These are phyloP conservation scores for Drosophila kanekoi DNA, from an alignment of 2,888 invertebrate genomes.

Conservation along the genomic window DNA sequence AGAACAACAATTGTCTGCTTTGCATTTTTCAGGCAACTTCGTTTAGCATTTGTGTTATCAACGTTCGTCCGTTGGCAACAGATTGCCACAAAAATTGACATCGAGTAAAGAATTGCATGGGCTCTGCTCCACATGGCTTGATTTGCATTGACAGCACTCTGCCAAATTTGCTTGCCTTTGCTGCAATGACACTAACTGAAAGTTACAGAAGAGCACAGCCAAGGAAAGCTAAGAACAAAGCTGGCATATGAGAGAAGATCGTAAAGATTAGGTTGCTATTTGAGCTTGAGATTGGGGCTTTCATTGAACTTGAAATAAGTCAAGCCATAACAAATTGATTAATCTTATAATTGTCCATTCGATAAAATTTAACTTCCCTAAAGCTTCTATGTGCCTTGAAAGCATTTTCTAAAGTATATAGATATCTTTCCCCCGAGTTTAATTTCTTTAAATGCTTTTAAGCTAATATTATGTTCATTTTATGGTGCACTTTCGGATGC, in stretches of 20 bases:
- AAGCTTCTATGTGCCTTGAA: no score
- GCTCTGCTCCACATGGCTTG: constrained; percentile 42
- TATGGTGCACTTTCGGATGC: no score
- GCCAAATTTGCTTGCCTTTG: constrained; percentile 5
- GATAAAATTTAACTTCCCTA: no score
- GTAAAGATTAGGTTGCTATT: no score
- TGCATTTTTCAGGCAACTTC: constrained; percentile 52
- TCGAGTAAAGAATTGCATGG: constrained; percentile 23
- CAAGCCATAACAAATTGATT: no score
- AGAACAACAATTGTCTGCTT: constrained; percentile 41
- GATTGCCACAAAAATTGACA: constrained; percentile 60
- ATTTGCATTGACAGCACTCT: constrained; percentile 54
- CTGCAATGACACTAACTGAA: constrained; percentile 29
- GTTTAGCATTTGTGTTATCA: constrained; percentile 56
- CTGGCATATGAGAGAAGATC: background rate
- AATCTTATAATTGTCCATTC: no score
- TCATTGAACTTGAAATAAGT: no score
- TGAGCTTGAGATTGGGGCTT: no score
- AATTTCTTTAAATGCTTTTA: no score
- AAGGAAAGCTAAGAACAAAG: background rate
- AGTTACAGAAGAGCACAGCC: background rate
- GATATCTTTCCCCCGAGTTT: no score
- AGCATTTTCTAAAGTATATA: no score
- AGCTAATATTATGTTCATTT: no score
- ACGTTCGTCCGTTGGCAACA: constrained; percentile 50